Evolutionary conservation across 1,140 invertebrate species (phyloP).

Genomic region (Pteromalus puparum): DNA sequence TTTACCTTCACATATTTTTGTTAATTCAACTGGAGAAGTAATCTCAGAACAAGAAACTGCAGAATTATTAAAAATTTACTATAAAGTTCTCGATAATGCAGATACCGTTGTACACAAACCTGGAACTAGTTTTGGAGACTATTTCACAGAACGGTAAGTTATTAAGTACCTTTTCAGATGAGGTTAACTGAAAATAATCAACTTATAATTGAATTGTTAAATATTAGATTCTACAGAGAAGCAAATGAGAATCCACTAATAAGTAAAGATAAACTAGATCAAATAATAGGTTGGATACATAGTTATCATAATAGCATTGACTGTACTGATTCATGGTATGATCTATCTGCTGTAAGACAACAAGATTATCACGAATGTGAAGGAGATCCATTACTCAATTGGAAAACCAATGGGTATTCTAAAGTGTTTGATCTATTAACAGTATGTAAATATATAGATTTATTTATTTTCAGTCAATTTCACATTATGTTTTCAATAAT

Average conservation of each 20-base stretch:
- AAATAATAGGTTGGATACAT: constrained; percentile 76
- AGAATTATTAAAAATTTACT: constrained; percentile 60
- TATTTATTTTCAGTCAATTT: constrained; percentile 22
- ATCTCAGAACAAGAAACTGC: constrained; percentile 60
- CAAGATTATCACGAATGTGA: constrained; percentile 78
- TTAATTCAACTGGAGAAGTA: constrained; percentile 66
- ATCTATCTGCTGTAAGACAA: constrained; percentile 77
- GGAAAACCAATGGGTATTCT: constrained; percentile 79
- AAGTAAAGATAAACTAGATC: constrained; percentile 63
- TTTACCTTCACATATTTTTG: constrained; percentile 65
- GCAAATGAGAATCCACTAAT: constrained; percentile 60
- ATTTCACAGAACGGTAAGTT: constrained; percentile 70
- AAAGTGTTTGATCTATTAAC: constrained; percentile 78
- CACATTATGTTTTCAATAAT: constrained; percentile 16
- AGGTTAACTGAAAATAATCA: neutral
- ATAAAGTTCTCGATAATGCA: constrained; percentile 55
- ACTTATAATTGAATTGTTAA: constrained; percentile 36
- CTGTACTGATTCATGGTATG: constrained; percentile 78
- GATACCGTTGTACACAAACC: constrained; percentile 61
- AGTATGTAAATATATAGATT: constrained; percentile 68
- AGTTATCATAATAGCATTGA: constrained; percentile 77
- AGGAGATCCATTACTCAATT: constrained; percentile 78
- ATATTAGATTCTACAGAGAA: constrained; percentile 65
- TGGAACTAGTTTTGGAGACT: constrained; percentile 72
- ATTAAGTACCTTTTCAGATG: constrained; percentile 25